These are phyloP conservation scores for Pavo muticus DNA, from an alignment of 2,113 vertebrate genomes.

Conservation along the genomic window DNA sequence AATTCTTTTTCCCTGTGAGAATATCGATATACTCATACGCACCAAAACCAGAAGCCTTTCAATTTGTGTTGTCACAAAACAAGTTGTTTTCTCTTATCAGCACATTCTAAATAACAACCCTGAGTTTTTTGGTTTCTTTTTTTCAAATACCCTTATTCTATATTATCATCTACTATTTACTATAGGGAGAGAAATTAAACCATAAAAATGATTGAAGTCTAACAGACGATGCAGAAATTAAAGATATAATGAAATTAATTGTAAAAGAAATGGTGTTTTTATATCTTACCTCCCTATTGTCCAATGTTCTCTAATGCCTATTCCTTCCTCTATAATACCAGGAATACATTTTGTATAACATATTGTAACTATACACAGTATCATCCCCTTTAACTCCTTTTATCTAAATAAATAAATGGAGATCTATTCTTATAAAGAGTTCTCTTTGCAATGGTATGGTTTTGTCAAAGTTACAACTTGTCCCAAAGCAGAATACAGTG, in stretches of 20 bases:
- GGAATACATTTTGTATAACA: not conserved
- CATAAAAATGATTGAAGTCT: not conserved
- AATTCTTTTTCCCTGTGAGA: slow-evolving; percentile 28
- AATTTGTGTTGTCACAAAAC: slow-evolving; percentile 1
- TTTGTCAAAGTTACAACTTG: not conserved
- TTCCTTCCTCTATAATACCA: not conserved
- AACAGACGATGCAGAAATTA: not conserved
- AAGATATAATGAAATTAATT: not conserved
- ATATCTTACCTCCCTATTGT: not conserved
- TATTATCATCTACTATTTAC: not conserved
- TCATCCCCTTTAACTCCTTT: not conserved
- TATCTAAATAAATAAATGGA: not conserved
- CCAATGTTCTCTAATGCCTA: not conserved
- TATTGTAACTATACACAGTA: not conserved
- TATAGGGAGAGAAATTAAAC: not conserved
- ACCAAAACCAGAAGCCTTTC: not conserved
- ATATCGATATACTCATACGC: not conserved
- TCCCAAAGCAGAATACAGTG: not conserved
- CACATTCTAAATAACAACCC: slow-evolving; percentile 13
- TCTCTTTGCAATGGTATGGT: not conserved
- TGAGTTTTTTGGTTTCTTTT: not conserved
- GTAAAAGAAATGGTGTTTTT: not conserved
- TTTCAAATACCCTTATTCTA: slow-evolving; percentile 2
- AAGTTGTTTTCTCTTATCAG: not conserved
- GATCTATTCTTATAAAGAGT: not conserved